Evolutionary conservation across 2,888 invertebrate species (phyloP).

Genomic region (Epsilonema sp.): DNA sequence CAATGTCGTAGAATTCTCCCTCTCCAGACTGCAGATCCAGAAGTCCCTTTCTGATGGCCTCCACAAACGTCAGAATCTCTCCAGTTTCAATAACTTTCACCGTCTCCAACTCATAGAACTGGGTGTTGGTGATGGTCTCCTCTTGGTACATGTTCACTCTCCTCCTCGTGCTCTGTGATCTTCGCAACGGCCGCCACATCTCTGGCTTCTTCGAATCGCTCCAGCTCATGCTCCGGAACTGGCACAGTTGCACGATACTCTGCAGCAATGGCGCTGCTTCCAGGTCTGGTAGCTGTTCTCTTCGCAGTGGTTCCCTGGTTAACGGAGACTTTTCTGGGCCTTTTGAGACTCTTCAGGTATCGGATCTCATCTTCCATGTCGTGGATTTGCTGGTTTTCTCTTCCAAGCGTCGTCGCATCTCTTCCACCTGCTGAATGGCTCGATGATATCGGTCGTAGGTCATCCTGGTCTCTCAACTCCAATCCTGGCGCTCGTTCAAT

Average conservation of each 20-base stretch:
- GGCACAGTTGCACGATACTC: too few relatives aligned
- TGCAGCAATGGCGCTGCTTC: too few relatives aligned
- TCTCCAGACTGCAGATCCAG: slow-evolving; percentile 65
- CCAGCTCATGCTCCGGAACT: slow-evolving; percentile 49
- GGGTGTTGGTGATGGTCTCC: slow-evolving; percentile 2
- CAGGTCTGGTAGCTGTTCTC: too few relatives aligned
- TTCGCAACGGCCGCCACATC: slow-evolving; percentile 35
- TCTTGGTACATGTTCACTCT: slow-evolving; percentile 9
- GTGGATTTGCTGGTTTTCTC: not conserved
- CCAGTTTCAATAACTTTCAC: slow-evolving; percentile 1
- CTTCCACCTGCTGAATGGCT: not conserved
- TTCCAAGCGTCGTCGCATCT: slow-evolving; percentile 1
- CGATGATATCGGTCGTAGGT: not conserved
- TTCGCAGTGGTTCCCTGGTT: not conserved
- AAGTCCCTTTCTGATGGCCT: slow-evolving; percentile 66
- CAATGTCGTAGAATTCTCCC: slow-evolving; percentile 43
- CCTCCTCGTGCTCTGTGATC: slow-evolving; percentile 5
- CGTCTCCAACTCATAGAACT: slow-evolving; percentile 7
- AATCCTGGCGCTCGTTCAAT: too few relatives aligned
- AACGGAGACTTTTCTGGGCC: not conserved
- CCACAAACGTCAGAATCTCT: slow-evolving; percentile 60
- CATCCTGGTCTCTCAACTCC: not conserved
- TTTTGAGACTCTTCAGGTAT: not conserved
- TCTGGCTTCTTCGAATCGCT: slow-evolving; percentile 56
- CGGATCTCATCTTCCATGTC: not conserved